Conservation (phyloP, 2,888 invertebrate species). For the Lissocephala sabroskyi region DNA sequence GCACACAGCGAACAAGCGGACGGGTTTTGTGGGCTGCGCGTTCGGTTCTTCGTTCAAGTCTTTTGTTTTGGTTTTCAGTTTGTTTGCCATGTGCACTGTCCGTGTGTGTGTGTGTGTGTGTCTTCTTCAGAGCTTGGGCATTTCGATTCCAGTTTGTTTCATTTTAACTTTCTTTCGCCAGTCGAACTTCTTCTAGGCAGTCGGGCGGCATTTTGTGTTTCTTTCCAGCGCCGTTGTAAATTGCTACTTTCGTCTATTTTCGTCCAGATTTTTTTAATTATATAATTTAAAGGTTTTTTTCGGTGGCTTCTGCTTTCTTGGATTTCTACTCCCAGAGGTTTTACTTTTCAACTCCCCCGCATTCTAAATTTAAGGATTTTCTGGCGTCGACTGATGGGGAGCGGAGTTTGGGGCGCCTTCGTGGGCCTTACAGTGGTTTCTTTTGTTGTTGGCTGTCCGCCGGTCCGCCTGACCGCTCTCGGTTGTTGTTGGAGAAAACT, state of each 20-base stretch:
- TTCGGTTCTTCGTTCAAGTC: conserved; percentile 60
- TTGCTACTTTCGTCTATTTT: conserved; percentile 65
- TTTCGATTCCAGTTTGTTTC: conserved; percentile 50
- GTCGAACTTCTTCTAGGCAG: conserved; percentile 40
- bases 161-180: conserved; percentile 57
- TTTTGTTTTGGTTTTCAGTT: conserved; percentile 57
- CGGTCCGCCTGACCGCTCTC: conserved; percentile 15
- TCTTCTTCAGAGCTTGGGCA: conserved; percentile 34
- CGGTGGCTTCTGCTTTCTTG: too few species aligned
- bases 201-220: conserved; percentile 22
- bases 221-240: conserved; percentile 41
- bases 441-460: conserved; percentile 34
- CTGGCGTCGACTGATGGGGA: too few species aligned
- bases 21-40: conserved; percentile 17
- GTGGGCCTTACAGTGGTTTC: conserved; percentile 44
- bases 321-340: too few species aligned
- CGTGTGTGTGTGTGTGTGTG: conserved; percentile 8
- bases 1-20: not conserved
- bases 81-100: conserved; percentile 47
- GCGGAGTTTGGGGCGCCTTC: conserved; percentile 27
- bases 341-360: too few species aligned
- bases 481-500: conserved; percentile 48
- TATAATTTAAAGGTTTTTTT: conserved; percentile 59
- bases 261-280: conserved; percentile 66
- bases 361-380: too few species aligned